phyloP scores from a whole-genome alignment of 1,140 invertebrate genomes.

The Mamestra configurata region DNA sequence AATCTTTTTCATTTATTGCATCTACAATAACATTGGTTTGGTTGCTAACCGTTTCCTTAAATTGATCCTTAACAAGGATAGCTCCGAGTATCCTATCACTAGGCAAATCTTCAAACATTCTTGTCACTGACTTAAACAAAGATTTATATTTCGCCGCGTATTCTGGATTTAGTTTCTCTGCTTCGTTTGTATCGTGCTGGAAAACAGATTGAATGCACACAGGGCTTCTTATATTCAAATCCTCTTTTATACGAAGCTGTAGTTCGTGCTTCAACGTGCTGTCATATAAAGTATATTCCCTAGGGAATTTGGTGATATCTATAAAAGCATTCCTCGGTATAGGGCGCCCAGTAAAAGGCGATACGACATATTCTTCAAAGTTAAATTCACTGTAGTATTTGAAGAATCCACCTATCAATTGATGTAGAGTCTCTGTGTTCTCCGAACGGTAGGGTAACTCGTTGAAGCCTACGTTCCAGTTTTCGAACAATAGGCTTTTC shows the following conservation, averaged over 20 bases:
- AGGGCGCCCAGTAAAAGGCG: slow-evolving; percentile 85
- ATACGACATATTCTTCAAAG: slow-evolving; percentile 86
- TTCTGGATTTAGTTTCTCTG: not conserved
- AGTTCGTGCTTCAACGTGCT: not conserved
- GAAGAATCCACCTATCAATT: slow-evolving; percentile 89
- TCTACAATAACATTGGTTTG: not conserved
- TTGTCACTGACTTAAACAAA: not conserved
- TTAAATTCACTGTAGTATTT: slow-evolving; percentile 88
- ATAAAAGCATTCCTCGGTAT: slow-evolving; percentile 81
- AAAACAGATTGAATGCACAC: slow-evolving; percentile 89
- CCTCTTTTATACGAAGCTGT: not conserved
- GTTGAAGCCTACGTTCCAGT: slow-evolving; percentile 68
- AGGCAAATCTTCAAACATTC: slow-evolving; percentile 5
- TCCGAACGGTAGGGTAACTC: slow-evolving; percentile 19
- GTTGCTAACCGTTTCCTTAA: not conserved
- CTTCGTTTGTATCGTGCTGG: slow-evolving; percentile 79
- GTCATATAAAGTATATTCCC: slow-evolving; percentile 80
- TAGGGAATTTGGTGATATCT: slow-evolving; percentile 70
- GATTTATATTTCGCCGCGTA: too few species aligned
- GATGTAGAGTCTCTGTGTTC: slow-evolving; percentile 68
- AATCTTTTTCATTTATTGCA: not conserved
- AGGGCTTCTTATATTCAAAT: not conserved
- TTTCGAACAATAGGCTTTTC: slow-evolving; percentile 48
- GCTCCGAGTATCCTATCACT: slow-evolving; percentile 1
- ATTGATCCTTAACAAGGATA: not conserved